Conservation (phyloP, 2,888 invertebrate species). For the Rhaphigaster nebulosa region DNA sequence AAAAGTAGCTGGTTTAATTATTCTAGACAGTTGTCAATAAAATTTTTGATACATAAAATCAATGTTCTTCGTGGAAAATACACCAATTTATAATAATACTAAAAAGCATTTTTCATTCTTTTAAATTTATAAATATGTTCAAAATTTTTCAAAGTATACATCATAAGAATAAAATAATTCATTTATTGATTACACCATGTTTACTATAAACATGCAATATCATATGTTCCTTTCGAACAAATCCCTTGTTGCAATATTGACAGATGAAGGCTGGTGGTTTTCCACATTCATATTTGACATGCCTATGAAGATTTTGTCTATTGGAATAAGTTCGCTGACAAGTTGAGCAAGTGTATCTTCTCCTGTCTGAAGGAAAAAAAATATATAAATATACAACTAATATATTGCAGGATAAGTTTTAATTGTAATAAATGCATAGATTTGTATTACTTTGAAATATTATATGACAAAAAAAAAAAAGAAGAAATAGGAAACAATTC, state of each 20-base stretch:
- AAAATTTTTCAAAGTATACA: neutral
- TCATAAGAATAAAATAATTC: neutral
- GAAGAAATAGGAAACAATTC: no score
- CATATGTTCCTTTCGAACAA: constrained; percentile 25
- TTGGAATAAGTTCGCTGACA: neutral
- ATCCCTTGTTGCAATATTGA: constrained; percentile 4
- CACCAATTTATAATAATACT: neutral
- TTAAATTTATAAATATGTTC: neutral
- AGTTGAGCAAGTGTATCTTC: neutral
- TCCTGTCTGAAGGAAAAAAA: neutral
- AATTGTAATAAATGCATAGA: no score
- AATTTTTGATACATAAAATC: no score
- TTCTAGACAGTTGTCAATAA: no score
- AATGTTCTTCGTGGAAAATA: neutral
- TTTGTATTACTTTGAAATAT: neutral
- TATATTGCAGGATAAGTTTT: no score
- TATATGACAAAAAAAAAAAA: neutral
- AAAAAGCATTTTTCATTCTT: neutral
- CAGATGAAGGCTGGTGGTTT: neutral
- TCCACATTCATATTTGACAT: constrained; percentile 3
- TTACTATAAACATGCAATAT: neutral
- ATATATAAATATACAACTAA: neutral
- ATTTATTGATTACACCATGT: neutral
- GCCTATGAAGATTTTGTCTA: neutral
- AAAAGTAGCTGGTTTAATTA: no score